Evolutionary conservation across 2,797 vertebrate genomes (phyloP).

Genomic region (Silurus lanzhouensis): DNA sequence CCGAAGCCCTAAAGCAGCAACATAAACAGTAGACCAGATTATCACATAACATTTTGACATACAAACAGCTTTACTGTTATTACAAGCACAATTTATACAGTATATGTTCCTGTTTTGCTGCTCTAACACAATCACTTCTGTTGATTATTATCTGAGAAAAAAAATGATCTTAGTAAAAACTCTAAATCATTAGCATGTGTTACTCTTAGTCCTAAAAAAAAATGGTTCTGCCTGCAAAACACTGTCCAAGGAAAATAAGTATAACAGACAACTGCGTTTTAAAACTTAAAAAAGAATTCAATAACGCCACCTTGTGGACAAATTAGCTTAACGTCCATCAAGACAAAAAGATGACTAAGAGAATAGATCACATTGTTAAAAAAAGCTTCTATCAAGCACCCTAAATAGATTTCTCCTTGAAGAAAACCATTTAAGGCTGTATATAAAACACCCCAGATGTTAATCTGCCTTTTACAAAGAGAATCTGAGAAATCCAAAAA

Average conservation of each 20-base stretch:
- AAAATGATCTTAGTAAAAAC: background rate
- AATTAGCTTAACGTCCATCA: background rate
- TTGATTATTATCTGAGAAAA: background rate
- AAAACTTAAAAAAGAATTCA: background rate
- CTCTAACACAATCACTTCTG: background rate
- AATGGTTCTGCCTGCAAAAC: background rate
- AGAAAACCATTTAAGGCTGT: background rate
- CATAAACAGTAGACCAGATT: background rate
- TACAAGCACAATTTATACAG: background rate
- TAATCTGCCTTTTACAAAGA: background rate
- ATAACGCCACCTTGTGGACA: conserved; percentile 1
- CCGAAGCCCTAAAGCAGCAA: conserved; percentile 85
- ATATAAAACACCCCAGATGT: background rate
- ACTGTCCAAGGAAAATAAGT: background rate
- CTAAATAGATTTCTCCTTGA: background rate
- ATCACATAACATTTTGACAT: background rate
- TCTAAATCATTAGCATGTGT: background rate
- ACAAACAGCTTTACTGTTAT: background rate
- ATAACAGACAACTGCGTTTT: background rate
- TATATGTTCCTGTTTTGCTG: background rate
- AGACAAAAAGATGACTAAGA: background rate
- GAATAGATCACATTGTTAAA: background rate
- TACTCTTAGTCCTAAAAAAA: background rate
- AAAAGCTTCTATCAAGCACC: background rate
- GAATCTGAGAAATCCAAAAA: background rate